Conservation (phyloP, 2,113 vertebrate genomes). For the Syngnathoides biaculeatus region DNA sequence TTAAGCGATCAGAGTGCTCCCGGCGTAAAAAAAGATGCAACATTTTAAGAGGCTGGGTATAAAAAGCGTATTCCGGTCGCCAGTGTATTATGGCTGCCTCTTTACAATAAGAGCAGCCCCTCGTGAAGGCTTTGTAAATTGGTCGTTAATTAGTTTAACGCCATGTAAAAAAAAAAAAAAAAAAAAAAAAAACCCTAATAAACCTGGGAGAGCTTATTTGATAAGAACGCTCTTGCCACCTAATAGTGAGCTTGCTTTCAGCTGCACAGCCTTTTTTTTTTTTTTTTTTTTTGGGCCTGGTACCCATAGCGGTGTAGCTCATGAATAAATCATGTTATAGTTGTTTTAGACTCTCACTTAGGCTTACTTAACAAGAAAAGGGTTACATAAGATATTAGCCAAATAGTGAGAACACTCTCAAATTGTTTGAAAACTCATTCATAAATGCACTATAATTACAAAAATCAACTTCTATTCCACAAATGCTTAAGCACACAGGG, state of each 20-base stretch:
- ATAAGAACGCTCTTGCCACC: not conserved
- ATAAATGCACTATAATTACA: not conserved
- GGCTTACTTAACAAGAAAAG: not conserved
- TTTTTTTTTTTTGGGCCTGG: no score
- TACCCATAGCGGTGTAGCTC: not conserved
- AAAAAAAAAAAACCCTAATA: not conserved
- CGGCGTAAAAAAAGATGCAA: not conserved
- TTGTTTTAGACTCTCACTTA: conserved; percentile 1
- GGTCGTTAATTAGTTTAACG: conserved; percentile 1
- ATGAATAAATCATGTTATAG: conserved; percentile 3
- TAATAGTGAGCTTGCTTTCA: not conserved
- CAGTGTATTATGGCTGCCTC: not conserved
- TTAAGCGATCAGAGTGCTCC: not conserved
- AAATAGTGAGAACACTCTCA: not conserved
- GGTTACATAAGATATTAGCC: not conserved
- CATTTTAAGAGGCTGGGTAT: not conserved
- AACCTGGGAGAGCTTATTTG: not conserved
- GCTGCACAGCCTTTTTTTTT: not conserved
- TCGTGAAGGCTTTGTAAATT: not conserved
- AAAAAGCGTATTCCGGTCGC: not conserved
- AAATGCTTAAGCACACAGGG: not conserved
- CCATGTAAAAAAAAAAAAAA: not conserved
- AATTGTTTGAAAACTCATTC: not conserved
- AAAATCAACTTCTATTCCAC: not conserved
- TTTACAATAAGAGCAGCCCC: not conserved